Percentiles rank a stretch among this genome's conserved stretches.
phyloP scores from a whole-genome alignment of 2,797 vertebrate species.

The Enteromius paludinosus region DNA sequence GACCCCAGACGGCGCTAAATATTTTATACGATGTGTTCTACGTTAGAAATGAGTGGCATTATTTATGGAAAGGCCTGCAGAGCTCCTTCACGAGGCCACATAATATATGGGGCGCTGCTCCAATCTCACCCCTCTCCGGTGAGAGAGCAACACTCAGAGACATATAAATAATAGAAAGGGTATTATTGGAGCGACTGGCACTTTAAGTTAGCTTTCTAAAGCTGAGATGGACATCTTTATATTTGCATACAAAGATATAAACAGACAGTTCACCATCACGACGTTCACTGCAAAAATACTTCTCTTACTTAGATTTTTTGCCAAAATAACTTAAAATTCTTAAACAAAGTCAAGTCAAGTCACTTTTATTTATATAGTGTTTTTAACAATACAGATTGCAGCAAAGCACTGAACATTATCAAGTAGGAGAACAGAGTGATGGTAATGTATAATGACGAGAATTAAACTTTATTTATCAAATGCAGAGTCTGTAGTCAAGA shows the following conservation, averaged over 20 bases:
- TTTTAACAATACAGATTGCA: too few relatives aligned
- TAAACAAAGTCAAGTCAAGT: too few relatives aligned
- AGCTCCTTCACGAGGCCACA: conserved; percentile 62
- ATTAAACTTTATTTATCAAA: too few relatives aligned
- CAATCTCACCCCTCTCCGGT: conserved; percentile 14
- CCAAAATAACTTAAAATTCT: too few relatives aligned
- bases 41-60: conserved; percentile 58
- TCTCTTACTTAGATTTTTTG: too few relatives aligned
- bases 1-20: conserved; percentile 68
- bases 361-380: too few relatives aligned
- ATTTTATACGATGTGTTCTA: conserved; percentile 72
- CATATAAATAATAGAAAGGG: conserved; percentile 69
- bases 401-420: too few relatives aligned
- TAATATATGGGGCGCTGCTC: conserved; percentile 65
- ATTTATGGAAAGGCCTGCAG: conserved; percentile 72
- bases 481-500: too few relatives aligned
- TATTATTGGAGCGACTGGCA: conserved; percentile 63
- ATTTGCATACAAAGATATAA: conserved; percentile 63
- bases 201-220: conserved; percentile 64
- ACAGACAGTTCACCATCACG: background rate
- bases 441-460: too few relatives aligned
- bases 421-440: too few relatives aligned
- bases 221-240: conserved; percentile 57
- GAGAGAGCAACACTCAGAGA: conserved; percentile 46
- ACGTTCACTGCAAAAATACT: background rate